A percentile compares a stretch with the other conserved stretches of the same genome.
These are phyloP conservation scores for Buphagus erythrorhynchus DNA, from an alignment of 2,797 vertebrate genomes.

Conservation along the genomic window DNA sequence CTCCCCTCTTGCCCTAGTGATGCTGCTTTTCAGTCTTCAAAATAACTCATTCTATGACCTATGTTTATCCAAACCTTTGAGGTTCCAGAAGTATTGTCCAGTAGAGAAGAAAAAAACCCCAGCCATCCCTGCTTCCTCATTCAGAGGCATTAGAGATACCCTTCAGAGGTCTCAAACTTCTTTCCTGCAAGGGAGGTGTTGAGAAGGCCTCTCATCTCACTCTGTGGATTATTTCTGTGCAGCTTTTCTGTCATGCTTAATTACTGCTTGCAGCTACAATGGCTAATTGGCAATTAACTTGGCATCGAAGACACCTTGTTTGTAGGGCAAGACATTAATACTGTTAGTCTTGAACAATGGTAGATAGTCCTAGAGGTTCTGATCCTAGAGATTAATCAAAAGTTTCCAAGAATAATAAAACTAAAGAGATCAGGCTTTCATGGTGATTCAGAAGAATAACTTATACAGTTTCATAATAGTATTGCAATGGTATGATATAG, in stretches of 20 bases:
- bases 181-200: neutral
- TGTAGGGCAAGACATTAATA: neutral
- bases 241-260: neutral
- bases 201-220: neutral
- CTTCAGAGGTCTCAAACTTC: neutral
- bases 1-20: neutral
- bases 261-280: neutral
- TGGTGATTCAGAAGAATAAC: neutral
- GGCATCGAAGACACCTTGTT: neutral
- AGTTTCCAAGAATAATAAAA: neutral
- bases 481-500: neutral
- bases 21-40: neutral
- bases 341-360: neutral
- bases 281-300: neutral
- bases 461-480: neutral
- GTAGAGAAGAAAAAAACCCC: neutral
- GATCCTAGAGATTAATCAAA: neutral
- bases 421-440: neutral
- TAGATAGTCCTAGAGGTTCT: neutral
- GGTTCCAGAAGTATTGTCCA: neutral
- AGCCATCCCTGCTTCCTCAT: neutral
- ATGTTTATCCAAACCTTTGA: neutral
- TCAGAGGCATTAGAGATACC: neutral
- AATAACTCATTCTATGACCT: neutral
- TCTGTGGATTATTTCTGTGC: neutral